Evolutionary conservation across 64 coral and sea anemone genomes (phyloP).

Genomic region (Cladopsammia gracilis): DNA sequence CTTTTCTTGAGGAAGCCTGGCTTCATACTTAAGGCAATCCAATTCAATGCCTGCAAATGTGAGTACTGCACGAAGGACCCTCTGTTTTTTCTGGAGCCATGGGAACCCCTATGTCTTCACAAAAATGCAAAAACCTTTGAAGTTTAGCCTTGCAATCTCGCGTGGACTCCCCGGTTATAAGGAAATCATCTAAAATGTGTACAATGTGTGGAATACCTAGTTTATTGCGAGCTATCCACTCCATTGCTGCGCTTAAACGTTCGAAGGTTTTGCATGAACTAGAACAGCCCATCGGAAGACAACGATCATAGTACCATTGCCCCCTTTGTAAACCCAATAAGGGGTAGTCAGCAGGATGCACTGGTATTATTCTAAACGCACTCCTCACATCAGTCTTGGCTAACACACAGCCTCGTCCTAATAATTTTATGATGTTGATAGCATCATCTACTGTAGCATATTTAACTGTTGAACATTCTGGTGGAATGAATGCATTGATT

Average conservation of each 20-base stretch:
- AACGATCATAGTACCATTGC: not conserved
- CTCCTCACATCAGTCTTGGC: not conserved
- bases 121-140: not conserved
- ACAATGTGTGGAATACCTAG: not conserved
- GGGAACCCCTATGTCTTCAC: not conserved
- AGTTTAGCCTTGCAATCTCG: not conserved
- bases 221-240: not conserved
- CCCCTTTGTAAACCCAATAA: not conserved
- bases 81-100: not conserved
- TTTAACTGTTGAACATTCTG: not conserved
- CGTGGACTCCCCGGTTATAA: not conserved
- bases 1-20: not conserved
- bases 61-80: too few species aligned
- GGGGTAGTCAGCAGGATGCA: not conserved
- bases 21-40: not conserved
- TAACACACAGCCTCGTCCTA: not conserved
- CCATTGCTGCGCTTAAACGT: not conserved
- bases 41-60: conserved; percentile 17
- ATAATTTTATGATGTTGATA: not conserved
- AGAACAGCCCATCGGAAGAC: not conserved
- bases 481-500: not conserved
- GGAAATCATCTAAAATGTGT: conserved; percentile 31
- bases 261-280: conserved; percentile 24
- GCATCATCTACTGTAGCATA: conserved; percentile 13
- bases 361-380: not conserved